Percentiles rank a stretch among this genome's conserved stretches.
These are phyloP conservation scores for Meteorus sp. DNA, from an alignment of 1,140 invertebrate genomes.

Conservation along the genomic window DNA sequence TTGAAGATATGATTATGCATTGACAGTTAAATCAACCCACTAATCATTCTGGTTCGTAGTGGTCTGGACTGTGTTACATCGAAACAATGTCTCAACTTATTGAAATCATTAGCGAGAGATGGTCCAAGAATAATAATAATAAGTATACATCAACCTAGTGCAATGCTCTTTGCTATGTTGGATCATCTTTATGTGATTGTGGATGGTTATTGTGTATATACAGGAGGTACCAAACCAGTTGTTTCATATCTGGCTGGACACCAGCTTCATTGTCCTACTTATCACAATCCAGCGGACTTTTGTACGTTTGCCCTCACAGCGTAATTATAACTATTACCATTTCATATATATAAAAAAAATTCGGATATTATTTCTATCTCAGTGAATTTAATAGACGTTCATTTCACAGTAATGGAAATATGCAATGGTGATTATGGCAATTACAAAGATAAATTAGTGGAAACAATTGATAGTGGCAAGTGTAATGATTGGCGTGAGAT, in stretches of 20 bases:
- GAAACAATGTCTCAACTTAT: slow-evolving; percentile 75
- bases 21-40: too few relatives aligned
- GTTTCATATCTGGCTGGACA: slow-evolving; percentile 76
- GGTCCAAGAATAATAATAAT: slow-evolving; percentile 77
- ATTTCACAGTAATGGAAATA: slow-evolving; percentile 77
- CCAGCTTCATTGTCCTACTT: slow-evolving; percentile 77
- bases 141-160: slow-evolving; percentile 91
- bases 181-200: slow-evolving; percentile 85
- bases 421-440: slow-evolving; percentile 78
- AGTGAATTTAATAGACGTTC: slow-evolving; percentile 18
- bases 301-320: slow-evolving; percentile 65
- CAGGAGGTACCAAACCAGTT: slow-evolving; percentile 72
- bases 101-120: slow-evolving; percentile 76
- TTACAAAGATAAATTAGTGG: slow-evolving; percentile 62
- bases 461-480: slow-evolving; percentile 72
- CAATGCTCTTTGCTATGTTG: slow-evolving; percentile 84
- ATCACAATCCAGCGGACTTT: slow-evolving; percentile 84
- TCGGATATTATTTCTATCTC: neutral
- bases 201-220: slow-evolving; percentile 81
- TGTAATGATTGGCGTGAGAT: slow-evolving; percentile 61
- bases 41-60: slow-evolving; percentile 63
- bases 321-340: too few relatives aligned
- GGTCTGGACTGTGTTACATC: slow-evolving; percentile 85
- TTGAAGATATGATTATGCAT: too few relatives aligned
- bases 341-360: neutral